Conservation (phyloP, 2,113 vertebrate genomes). For the Takifugu bimaculatus region DNA sequence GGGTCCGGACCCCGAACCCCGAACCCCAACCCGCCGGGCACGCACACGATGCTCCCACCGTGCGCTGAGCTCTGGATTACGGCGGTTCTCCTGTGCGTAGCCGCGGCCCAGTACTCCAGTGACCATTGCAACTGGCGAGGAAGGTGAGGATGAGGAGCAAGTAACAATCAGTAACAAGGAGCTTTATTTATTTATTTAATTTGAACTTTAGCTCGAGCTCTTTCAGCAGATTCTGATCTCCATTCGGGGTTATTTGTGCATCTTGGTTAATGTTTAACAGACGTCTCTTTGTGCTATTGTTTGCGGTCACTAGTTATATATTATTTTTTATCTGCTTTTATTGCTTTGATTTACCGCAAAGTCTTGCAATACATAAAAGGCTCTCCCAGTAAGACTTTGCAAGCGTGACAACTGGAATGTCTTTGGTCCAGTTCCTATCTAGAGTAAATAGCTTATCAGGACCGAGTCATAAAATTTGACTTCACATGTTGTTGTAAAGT, state of each 20-base stretch:
- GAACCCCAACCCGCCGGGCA: background rate
- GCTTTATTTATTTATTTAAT: no score
- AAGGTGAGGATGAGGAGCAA: constrained; percentile 78
- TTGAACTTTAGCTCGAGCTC: no score
- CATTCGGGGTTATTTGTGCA: no score
- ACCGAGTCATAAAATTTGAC: constrained; percentile 46
- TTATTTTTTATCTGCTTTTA: no score
- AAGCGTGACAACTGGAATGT: constrained; percentile 2
- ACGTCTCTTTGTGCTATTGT: no score
- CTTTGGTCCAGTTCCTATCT: constrained; percentile 30
- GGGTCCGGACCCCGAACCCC: background rate
- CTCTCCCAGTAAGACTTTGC: constrained; percentile 4
- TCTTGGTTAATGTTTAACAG: no score
- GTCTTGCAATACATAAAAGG: background rate
- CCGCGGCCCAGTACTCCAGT: constrained; percentile 84
- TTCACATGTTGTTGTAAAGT: constrained; percentile 39
- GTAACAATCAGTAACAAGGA: no score
- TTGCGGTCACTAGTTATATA: no score
- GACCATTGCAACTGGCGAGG: constrained; percentile 93
- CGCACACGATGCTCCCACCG: constrained; percentile 39
- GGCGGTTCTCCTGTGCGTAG: constrained; percentile 70
- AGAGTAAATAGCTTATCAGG: constrained; percentile 42
- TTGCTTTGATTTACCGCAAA: no score
- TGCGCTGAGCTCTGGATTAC: constrained; percentile 59
- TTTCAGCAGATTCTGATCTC: no score